Evolutionary conservation across 2,113 vertebrate species (phyloP), one percentile per base, ranked within the genome.

Genomic region (Cyprinodon tularosa): DNA sequence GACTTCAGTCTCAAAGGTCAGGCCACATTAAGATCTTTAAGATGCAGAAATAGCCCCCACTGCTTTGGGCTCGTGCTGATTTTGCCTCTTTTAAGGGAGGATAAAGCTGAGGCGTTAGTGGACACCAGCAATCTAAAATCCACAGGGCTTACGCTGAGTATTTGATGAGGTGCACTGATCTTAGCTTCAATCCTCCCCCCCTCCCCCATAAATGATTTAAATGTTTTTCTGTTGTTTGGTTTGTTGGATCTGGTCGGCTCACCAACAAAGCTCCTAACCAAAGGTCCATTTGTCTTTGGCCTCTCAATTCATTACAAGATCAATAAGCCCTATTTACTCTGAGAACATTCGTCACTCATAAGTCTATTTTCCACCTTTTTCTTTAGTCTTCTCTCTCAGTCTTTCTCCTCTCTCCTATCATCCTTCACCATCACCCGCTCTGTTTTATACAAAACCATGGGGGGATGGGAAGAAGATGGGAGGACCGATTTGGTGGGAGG

Each of bases 81-180:
- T 83, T 74, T 0, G 70, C 75, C 65, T 85, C 74, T 85, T 81
- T 57, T 66, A 62, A 65, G 17, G 73, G 47, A 67, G 78, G 85
- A 85, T 88, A 74, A 89, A 75, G 83, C 83, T 86, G 69, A 2
- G 66, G 75, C 80, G 77, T 73, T 17, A 50, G 76, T 82, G 84
- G 82, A 87, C 83, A 86, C 68, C 69, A 87, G 79, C 77, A 84
- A 89, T 89, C 88, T 90, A 76, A 87, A 91, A 86, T 78, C 86
- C 88, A 82, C 72, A 82, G 82, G 77, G 89, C 87, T 93, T 92
- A 91, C 4, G 62, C 77, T 82, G 86, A 90, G 86, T 85, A 90
- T 87, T 86, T 91, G 87, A 91, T 91, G 82, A 93, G 88, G 85
- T 85, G 71, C 72, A 5, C 73, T 70, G 78, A 69, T 82, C 76